Conservation (phyloP, 2,888 invertebrate species). For the Ectropis crepuscularia region DNA sequence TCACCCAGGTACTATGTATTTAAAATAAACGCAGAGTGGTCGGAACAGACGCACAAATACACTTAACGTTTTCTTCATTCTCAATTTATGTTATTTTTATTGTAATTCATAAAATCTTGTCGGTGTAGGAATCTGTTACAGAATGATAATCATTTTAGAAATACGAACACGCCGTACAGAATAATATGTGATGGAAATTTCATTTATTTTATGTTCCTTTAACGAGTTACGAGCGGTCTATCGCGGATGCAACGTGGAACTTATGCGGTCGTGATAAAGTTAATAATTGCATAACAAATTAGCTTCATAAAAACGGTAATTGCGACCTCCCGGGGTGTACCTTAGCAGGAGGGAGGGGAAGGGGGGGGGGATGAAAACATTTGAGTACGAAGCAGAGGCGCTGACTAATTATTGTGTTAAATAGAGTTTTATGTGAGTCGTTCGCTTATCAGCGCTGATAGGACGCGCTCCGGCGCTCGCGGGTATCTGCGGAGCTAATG, state of each 20-base stretch:
- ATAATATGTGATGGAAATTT: slow-evolving; percentile 5
- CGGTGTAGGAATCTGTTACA: too few species aligned
- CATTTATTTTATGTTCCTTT: slow-evolving; percentile 29
- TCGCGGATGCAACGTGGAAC: slow-evolving; percentile 3
- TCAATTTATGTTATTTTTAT: too few species aligned
- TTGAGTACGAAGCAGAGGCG: slow-evolving; percentile 15
- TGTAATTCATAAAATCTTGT: too few species aligned
- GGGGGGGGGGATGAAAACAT: slow-evolving; percentile 20
- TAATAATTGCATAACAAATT: slow-evolving; percentile 8
- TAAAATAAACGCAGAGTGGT: too few species aligned
- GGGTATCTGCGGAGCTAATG: too few species aligned
- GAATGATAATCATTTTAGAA: too few species aligned
- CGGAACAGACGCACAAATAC: too few species aligned
- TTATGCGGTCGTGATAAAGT: slow-evolving; percentile 20
- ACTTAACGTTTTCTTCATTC: too few species aligned
- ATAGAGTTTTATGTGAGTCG: background rate
- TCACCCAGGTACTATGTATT: too few species aligned
- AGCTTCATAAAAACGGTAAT: slow-evolving; percentile 7
- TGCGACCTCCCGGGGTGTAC: slow-evolving; percentile 35
- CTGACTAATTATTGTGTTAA: background rate
- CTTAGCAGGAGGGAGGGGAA: slow-evolving; percentile 21
- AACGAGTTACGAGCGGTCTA: slow-evolving; percentile 27
- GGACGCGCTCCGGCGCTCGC: too few species aligned
- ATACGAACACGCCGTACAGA: too few species aligned
- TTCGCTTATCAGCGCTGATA: background rate